These are phyloP conservation scores for Caenorhabditis drosophilae DNA, from an alignment of 2,888 invertebrate species.

Conservation along the genomic window DNA sequence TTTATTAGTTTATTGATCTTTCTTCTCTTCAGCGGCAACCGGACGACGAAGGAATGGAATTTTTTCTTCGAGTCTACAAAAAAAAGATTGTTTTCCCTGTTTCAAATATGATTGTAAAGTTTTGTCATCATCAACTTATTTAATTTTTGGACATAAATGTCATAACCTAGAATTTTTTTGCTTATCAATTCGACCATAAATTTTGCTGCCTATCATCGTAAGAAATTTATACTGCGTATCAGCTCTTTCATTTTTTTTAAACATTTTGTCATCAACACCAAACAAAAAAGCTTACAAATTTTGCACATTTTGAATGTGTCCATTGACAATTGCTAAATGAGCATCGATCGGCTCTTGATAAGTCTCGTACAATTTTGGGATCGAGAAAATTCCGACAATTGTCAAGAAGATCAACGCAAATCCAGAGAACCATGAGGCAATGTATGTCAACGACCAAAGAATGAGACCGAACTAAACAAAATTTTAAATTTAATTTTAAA, in stretches of 20 bases:
- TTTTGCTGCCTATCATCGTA: no score
- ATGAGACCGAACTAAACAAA: slow-evolving; percentile 91
- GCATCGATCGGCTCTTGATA: slow-evolving; percentile 68
- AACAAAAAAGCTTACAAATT: slow-evolving; percentile 49
- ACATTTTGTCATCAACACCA: no score
- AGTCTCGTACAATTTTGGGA: slow-evolving; percentile 67
- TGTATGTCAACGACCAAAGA: slow-evolving; percentile 94
- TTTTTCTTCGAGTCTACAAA: slow-evolving; percentile 62
- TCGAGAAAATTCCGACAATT: slow-evolving; percentile 61
- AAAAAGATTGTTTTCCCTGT: no score
- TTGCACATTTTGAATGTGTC: slow-evolving; percentile 63
- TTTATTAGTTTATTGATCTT: slow-evolving; percentile 49
- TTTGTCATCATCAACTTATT: no score
- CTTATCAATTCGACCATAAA: no score
- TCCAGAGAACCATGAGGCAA: slow-evolving; percentile 98
- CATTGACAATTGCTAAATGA: slow-evolving; percentile 57
- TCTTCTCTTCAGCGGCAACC: slow-evolving; percentile 50
- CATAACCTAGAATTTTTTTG: no score
- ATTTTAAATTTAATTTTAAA: no score
- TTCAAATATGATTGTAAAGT: background rate
- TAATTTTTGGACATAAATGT: no score
- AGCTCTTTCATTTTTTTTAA: no score
- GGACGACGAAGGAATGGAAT: slow-evolving; percentile 63
- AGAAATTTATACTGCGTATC: no score
- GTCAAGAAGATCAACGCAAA: slow-evolving; percentile 93